These are phyloP conservation scores for Mycetomoellerius zeteki DNA, from an alignment of 1,140 invertebrate species.

Conservation along the genomic window DNA sequence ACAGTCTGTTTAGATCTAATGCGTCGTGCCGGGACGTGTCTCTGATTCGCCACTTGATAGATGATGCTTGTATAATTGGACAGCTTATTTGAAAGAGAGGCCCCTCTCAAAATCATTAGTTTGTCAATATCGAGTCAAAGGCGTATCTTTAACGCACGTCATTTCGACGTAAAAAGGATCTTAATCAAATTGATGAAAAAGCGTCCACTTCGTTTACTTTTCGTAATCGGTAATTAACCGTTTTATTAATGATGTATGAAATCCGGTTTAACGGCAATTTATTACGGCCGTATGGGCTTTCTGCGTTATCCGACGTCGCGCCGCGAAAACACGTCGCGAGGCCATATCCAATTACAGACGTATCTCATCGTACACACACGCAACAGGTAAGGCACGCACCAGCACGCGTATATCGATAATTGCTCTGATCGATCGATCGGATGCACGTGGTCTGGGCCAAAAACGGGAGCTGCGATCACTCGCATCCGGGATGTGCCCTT, in stretches of 20 bases:
- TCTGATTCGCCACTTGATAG: conserved; percentile 12
- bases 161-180: conserved; percentile 1
- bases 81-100: conserved; percentile 4
- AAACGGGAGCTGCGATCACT: conserved; percentile 13
- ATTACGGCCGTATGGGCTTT: conserved; percentile 7
- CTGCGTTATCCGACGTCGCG: conserved; percentile 29
- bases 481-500: not conserved
- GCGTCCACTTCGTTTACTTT: conserved; percentile 30
- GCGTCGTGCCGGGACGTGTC: conserved; percentile 19
- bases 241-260: conserved; percentile 49
- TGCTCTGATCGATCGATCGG: conserved; percentile 65
- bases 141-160: conserved; percentile 47
- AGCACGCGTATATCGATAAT: conserved; percentile 63
- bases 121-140: conserved; percentile 34
- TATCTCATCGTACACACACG: not conserved
- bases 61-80: conserved; percentile 48
- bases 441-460: conserved; percentile 9
- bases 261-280: conserved; percentile 40
- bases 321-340: conserved; percentile 43
- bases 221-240: conserved; percentile 42
- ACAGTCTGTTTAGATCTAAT: not conserved
- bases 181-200: conserved; percentile 54
- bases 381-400: conserved; percentile 25
- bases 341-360: conserved; percentile 48
- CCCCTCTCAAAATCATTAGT: conserved; percentile 37